Evolutionary conservation across 2,797 vertebrate species (phyloP).

Genomic region (Lophura swinhoii): DNA sequence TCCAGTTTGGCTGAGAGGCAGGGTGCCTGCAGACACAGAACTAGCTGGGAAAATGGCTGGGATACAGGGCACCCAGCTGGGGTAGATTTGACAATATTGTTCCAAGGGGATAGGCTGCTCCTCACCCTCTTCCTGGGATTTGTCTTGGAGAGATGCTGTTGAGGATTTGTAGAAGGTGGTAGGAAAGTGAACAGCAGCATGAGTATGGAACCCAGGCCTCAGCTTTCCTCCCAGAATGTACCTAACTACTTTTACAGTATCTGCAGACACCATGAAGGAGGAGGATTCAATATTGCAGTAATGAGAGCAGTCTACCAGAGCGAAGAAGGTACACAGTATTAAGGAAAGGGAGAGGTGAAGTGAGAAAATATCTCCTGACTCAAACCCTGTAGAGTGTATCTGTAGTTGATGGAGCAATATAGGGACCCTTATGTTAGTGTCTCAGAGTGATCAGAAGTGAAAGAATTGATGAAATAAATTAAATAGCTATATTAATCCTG

Average conservation of each 20-base stretch:
- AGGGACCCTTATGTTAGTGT: neutral
- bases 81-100: neutral
- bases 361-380: neutral
- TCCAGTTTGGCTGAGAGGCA: neutral
- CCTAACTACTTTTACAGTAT: fast-evolving
- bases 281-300: neutral
- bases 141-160: neutral
- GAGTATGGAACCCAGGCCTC: neutral
- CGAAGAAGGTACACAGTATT: neutral
- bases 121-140: neutral
- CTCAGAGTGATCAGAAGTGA: neutral
- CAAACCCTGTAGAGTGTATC: neutral
- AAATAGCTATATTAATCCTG: neutral
- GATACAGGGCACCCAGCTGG: neutral
- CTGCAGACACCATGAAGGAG: fast-evolving
- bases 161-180: neutral
- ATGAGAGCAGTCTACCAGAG: neutral
- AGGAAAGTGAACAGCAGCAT: neutral
- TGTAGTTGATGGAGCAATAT: neutral
- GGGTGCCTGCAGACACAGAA: neutral
- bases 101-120: neutral
- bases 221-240: fast-evolving
- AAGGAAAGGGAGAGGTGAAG: neutral
- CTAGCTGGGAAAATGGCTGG: neutral
- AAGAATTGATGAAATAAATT: neutral